Conservation (phyloP, 2,113 vertebrate genomes). For the Willisornis vidua region DNA sequence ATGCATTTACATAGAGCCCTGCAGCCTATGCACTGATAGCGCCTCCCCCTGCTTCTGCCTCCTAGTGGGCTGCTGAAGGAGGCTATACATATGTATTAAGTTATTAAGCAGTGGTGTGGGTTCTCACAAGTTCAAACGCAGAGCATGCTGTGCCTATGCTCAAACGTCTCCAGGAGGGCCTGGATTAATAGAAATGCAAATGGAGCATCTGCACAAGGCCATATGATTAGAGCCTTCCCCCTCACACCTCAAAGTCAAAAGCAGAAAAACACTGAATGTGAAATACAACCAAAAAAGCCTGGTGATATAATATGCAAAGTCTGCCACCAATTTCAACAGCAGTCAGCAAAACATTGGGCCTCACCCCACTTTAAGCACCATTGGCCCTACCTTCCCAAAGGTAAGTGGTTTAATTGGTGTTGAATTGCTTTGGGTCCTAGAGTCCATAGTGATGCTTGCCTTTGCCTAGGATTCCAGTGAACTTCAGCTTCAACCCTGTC, state of each 20-base stretch:
- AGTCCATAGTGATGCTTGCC: background rate
- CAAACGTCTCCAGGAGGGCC: conserved; percentile 82
- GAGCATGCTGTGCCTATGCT: conserved; percentile 82
- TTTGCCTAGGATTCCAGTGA: background rate
- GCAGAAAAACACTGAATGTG: conserved; percentile 81
- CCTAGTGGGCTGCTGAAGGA: conserved; percentile 82
- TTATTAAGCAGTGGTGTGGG: conserved; percentile 82
- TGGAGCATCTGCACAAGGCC: conserved; percentile 83
- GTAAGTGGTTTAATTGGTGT: conserved; percentile 46
- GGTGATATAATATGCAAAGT: conserved; percentile 81
- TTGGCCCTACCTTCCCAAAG: conserved; percentile 61
- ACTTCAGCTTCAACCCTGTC: background rate
- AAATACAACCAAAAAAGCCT: conserved; percentile 78
- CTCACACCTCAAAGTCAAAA: conserved; percentile 83
- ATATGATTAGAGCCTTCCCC: conserved; percentile 81
- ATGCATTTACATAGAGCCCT: conserved; percentile 68
- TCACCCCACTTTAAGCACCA: conserved; percentile 43
- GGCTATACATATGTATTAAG: conserved; percentile 85
- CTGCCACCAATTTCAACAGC: conserved; percentile 77
- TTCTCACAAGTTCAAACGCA: conserved; percentile 86
- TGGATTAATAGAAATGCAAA: conserved; percentile 87
- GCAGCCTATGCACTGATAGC: conserved; percentile 56
- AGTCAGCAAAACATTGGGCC: conserved; percentile 77
- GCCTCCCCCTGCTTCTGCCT: conserved; percentile 80
- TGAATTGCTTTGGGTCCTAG: background rate